Conservation (phyloP, 2,888 invertebrate genomes). For the Bhutanitis thaidina region DNA sequence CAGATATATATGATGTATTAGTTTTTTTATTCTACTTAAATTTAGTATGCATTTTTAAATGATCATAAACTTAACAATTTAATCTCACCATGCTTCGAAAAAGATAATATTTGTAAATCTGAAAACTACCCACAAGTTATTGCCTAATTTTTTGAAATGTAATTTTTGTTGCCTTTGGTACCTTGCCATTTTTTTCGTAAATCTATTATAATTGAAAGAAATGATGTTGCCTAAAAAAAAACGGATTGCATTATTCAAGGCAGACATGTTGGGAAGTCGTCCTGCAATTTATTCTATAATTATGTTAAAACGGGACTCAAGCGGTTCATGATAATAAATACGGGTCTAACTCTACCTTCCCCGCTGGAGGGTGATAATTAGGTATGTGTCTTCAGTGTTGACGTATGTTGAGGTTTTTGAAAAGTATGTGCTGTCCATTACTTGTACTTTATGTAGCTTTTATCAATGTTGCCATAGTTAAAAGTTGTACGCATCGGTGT, state of each 20-base stretch:
- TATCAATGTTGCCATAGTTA: conserved; percentile 35
- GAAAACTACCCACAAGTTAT: too few relatives aligned
- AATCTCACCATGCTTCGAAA: too few relatives aligned
- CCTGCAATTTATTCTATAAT: not conserved
- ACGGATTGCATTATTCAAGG: not conserved
- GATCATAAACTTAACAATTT: too few relatives aligned
- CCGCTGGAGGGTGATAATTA: not conserved
- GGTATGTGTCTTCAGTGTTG: not conserved
- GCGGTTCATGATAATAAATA: not conserved
- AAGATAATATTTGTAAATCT: too few relatives aligned
- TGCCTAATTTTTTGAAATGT: too few relatives aligned
- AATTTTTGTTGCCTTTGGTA: not conserved
- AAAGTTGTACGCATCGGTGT: conserved; percentile 11
- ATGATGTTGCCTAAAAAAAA: not conserved
- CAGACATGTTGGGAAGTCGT: not conserved
- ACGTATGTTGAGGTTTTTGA: not conserved
- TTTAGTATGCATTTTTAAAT: too few relatives aligned
- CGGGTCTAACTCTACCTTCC: conserved; percentile 2
- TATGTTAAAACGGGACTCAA: not conserved
- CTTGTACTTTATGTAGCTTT: conserved; percentile 18
- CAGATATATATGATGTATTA: too few relatives aligned
- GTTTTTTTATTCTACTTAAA: too few relatives aligned
- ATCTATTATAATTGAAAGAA: not conserved
- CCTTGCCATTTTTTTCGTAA: not conserved
- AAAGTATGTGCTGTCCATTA: conserved; percentile 14